Conservation (phyloP, 30 jellyfish, hydroid and myxozoan species). For the Morbakka virulenta region DNA sequence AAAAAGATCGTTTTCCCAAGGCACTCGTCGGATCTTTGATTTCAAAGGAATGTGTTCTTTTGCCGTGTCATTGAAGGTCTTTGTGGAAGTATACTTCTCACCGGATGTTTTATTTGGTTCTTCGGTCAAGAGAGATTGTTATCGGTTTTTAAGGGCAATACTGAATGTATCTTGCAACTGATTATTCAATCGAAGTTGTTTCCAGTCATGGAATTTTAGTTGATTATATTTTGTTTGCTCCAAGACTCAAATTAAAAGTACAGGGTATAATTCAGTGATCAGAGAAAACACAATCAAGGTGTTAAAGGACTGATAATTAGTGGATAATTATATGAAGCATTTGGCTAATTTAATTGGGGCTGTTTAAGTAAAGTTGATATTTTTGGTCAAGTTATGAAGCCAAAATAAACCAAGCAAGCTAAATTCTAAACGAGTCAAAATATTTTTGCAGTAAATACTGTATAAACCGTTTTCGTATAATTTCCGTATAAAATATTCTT, state of each 20-base stretch:
- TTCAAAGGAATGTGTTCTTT: not conserved
- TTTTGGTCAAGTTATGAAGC: too few relatives aligned
- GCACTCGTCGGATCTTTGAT: not conserved
- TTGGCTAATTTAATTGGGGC: too few relatives aligned
- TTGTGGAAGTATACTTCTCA: not conserved
- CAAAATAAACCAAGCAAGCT: too few relatives aligned
- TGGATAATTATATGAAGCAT: too few relatives aligned
- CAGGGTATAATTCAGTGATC: conserved; percentile 35
- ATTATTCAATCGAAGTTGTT: not conserved
- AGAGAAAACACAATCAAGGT: conserved; percentile 26
- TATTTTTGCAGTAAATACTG: too few relatives aligned
- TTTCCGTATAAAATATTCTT: too few relatives aligned
- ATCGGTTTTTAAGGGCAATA: not conserved
- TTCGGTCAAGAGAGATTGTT: not conserved
- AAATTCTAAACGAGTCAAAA: too few relatives aligned
- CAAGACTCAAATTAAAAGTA: conserved; percentile 1
- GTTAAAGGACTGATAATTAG: too few relatives aligned
- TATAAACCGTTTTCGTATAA: too few relatives aligned
- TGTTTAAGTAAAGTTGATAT: too few relatives aligned
- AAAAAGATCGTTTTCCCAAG: not conserved
- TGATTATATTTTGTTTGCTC: not conserved
- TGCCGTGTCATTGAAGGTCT: not conserved
- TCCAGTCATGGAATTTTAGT: conserved; percentile 26
- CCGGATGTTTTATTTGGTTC: not conserved
- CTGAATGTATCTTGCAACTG: not conserved